Percentiles rank a stretch among this genome's conserved stretches.
phyloP scores from a whole-genome alignment of 2,113 vertebrate species.

The Lampris megalopsis region DNA sequence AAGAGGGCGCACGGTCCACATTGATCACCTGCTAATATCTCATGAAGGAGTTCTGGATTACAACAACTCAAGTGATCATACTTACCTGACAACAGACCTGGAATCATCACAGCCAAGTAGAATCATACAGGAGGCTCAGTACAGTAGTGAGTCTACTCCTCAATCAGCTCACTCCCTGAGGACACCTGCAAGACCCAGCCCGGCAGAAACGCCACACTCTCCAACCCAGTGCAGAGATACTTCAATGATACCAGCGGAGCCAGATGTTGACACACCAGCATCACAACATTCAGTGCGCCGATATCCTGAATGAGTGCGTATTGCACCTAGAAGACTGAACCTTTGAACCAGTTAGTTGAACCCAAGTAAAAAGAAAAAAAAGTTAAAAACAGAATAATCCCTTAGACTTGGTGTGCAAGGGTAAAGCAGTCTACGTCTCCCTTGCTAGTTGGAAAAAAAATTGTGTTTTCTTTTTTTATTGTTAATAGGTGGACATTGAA shows the following conservation, averaged over 20 bases:
- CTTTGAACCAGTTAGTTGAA: neutral
- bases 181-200: too few relatives aligned
- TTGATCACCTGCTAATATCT: neutral
- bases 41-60: neutral
- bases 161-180: neutral
- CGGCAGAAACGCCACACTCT: too few relatives aligned
- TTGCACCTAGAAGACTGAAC: neutral
- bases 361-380: too few relatives aligned
- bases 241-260: too few relatives aligned
- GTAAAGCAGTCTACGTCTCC: neutral
- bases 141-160: too few relatives aligned
- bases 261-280: neutral
- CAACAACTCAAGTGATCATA: neutral
- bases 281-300: neutral
- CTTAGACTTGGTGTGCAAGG: neutral
- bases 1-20: neutral
- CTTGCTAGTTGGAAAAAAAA: neutral
- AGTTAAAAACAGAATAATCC: neutral
- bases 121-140: too few relatives aligned
- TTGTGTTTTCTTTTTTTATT: too few relatives aligned
- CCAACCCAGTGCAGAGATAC: too few relatives aligned
- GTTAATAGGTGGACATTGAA: too few relatives aligned
- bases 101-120: too few relatives aligned
- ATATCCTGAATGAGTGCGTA: neutral
- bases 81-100: too few relatives aligned